Conservation (phyloP, 2,888 invertebrate species). For the Polyploca ridens region DNA sequence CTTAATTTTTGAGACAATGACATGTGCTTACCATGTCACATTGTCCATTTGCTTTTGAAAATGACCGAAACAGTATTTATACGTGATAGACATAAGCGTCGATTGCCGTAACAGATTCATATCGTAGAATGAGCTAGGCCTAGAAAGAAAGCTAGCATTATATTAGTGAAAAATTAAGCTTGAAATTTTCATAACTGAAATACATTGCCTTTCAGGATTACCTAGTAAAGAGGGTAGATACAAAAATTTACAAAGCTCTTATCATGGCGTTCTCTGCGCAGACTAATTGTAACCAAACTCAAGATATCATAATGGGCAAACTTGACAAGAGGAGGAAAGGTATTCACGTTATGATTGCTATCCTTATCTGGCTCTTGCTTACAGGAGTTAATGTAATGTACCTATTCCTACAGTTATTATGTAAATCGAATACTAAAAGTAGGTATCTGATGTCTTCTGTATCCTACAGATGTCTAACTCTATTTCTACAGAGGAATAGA, state of each 20-base stretch:
- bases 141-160: too few relatives aligned
- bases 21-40: too few relatives aligned
- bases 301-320: constrained; percentile 97
- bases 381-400: background rate
- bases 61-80: too few relatives aligned
- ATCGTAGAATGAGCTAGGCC: too few relatives aligned
- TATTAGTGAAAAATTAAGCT: too few relatives aligned
- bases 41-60: too few relatives aligned
- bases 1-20: background rate
- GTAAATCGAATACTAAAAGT: too few relatives aligned
- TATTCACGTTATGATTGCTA: constrained; percentile 30
- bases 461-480: too few relatives aligned
- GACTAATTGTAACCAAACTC: constrained; percentile 96
- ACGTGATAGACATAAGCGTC: background rate
- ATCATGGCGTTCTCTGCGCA: constrained; percentile 97
- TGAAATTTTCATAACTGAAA: background rate
- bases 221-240: constrained; percentile 91
- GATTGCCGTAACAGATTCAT: background rate
- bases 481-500: too few relatives aligned
- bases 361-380: background rate
- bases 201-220: constrained; percentile 85
- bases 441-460: too few relatives aligned
- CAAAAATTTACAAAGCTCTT: constrained; percentile 91
- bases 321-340: constrained; percentile 96
- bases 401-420: too few relatives aligned